Conservation (phyloP, 35 echinoderm and acorn worm genomes). For the Chiridota heheva region DNA sequence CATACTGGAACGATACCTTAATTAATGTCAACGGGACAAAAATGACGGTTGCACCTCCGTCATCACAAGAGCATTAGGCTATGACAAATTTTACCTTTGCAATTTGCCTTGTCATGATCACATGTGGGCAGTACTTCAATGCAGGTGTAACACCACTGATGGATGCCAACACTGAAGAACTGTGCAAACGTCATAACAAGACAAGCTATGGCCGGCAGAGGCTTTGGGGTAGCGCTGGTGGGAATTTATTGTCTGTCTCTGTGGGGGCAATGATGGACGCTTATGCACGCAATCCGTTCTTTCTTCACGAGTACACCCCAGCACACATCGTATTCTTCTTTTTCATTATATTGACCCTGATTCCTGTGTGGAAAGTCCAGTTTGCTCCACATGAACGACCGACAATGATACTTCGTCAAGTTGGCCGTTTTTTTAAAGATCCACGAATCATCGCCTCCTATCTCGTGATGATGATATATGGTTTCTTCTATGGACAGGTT, state of each 20-base stretch:
- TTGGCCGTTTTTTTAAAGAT: conserved; percentile 21
- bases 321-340: conserved; percentile 35
- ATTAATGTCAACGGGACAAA: background rate
- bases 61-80: background rate
- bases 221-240: conserved; percentile 61
- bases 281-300: conserved; percentile 29
- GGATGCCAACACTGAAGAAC: conserved; percentile 41
- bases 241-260: conserved; percentile 41
- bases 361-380: conserved; percentile 24
- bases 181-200: conserved; percentile 15
- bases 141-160: conserved; percentile 24
- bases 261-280: conserved; percentile 53
- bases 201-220: conserved; percentile 62
- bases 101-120: conserved; percentile 26
- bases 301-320: conserved; percentile 53
- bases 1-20: conserved; percentile 1
- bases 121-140: conserved; percentile 34
- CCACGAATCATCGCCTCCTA: conserved; percentile 45
- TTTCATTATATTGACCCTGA: conserved; percentile 15
- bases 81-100: conserved; percentile 15
- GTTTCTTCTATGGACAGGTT: conserved; percentile 58
- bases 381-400: conserved; percentile 45
- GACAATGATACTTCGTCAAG: conserved; percentile 38
- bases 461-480: conserved; percentile 38
- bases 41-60: background rate